Evolutionary conservation across 2,888 invertebrate genomes (phyloP).

Genomic region (Pilophorus perplexus): DNA sequence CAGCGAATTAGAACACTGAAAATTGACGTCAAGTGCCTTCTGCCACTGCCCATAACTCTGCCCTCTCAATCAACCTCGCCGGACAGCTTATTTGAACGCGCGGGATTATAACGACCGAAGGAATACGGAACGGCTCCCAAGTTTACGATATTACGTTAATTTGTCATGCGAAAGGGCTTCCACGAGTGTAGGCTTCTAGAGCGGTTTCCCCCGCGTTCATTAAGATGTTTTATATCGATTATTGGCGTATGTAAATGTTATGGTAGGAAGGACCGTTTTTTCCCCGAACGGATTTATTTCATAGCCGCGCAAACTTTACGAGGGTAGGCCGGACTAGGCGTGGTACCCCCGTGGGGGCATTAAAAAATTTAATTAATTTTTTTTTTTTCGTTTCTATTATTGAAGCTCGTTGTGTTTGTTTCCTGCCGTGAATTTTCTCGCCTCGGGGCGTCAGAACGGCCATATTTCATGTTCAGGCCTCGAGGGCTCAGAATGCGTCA

Average conservation of each 20-base stretch:
- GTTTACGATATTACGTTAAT: conserved; percentile 25
- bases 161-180: conserved; percentile 23
- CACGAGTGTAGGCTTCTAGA: conserved; percentile 9
- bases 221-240: conserved; percentile 29
- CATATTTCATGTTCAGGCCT: too few species aligned
- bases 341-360: conserved; percentile 3
- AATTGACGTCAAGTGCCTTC: too few species aligned
- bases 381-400: too few species aligned
- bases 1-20: too few species aligned
- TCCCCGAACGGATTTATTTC: conserved; percentile 14
- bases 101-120: conserved; percentile 21
- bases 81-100: conserved; percentile 18
- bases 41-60: too few species aligned
- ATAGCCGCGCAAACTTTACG: conserved; percentile 25
- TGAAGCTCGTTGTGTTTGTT: too few species aligned
- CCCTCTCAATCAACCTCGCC: neutral
- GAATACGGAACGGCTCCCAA: neutral
- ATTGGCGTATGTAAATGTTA: conserved; percentile 29
- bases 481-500: too few species aligned
- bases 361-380: neutral
- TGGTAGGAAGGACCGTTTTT: conserved; percentile 7
- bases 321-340: neutral
- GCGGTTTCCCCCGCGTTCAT: conserved; percentile 17
- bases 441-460: too few species aligned
- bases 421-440: too few species aligned